Conservation (phyloP, 2,113 vertebrate genomes). For the Protomyctophum bolini region DNA sequence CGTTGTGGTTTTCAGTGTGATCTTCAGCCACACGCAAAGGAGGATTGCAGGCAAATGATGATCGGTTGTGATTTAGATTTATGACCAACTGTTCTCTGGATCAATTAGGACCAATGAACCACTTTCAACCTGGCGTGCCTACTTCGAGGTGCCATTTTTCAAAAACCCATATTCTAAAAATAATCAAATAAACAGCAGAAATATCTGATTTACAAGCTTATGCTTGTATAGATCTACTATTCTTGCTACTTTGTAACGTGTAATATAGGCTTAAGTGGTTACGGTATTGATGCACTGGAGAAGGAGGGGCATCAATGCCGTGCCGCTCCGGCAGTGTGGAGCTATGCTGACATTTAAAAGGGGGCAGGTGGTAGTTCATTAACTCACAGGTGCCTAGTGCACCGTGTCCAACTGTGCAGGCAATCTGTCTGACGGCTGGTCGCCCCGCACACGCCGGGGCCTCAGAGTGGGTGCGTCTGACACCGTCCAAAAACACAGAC, state of each 20-base stretch:
- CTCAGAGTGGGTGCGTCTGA: conserved; percentile 33
- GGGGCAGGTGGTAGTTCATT: conserved; percentile 68
- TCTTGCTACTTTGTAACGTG: too few relatives aligned
- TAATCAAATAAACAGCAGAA: too few relatives aligned
- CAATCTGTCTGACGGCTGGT: conserved; percentile 50
- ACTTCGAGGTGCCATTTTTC: too few relatives aligned
- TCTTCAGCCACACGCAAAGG: background rate
- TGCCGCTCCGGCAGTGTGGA: conserved; percentile 28
- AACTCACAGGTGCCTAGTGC: conserved; percentile 57
- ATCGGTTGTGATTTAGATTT: conserved; percentile 15
- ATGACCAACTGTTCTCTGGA: background rate
- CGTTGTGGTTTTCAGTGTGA: conserved; percentile 2
- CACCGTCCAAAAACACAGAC: conserved; percentile 39
- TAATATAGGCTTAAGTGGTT: too few relatives aligned
- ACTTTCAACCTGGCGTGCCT: too few relatives aligned
- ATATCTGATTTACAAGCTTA: too few relatives aligned
- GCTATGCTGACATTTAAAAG: conserved; percentile 47
- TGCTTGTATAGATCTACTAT: too few relatives aligned
- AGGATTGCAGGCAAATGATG: background rate
- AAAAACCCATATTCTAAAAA: too few relatives aligned
- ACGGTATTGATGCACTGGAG: background rate
- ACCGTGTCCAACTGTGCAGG: conserved; percentile 47
- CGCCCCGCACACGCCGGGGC: conserved; percentile 32
- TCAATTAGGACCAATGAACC: background rate
- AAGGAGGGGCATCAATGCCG: background rate